A percentile compares a stretch with the other conserved stretches of the same genome.
These are phyloP conservation scores for Heterotis niloticus DNA, from an alignment of 2,113 vertebrate genomes.

Conservation along the genomic window DNA sequence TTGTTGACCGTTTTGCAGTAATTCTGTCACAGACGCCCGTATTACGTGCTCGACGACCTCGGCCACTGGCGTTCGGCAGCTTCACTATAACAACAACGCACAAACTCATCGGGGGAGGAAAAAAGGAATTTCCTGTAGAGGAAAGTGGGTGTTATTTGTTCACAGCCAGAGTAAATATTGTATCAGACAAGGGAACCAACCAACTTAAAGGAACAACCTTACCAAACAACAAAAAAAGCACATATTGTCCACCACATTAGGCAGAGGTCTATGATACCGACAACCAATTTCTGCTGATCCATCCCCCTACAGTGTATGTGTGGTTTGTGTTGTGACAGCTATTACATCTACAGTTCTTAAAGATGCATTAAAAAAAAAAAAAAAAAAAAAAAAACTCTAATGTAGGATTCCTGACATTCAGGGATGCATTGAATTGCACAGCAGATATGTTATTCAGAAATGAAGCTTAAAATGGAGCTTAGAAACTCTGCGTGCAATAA, in stretches of 20 bases:
- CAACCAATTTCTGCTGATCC: not conserved
- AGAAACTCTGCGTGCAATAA: too few relatives aligned
- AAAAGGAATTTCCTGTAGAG: slow-evolving; percentile 44
- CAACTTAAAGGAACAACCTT: slow-evolving; percentile 8
- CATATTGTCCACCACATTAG: not conserved
- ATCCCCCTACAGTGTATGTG: not conserved
- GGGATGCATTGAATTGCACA: not conserved
- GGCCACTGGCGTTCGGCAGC: not conserved
- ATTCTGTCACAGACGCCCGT: slow-evolving; percentile 18
- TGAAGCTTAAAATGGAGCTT: too few relatives aligned
- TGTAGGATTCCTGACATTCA: not conserved
- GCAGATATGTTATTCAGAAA: too few relatives aligned
- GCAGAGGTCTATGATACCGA: not conserved
- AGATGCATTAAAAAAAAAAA: too few relatives aligned
- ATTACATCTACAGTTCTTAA: too few relatives aligned
- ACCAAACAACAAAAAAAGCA: slow-evolving; percentile 7
- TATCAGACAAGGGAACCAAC: slow-evolving; percentile 26
- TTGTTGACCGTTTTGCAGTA: slow-evolving; percentile 19
- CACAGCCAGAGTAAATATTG: slow-evolving; percentile 38
- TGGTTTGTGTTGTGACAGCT: not conserved
- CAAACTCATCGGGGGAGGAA: slow-evolving; percentile 36
- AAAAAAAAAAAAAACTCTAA: not conserved
- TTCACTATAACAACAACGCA: slow-evolving; percentile 30
- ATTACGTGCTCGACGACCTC: slow-evolving; percentile 25
- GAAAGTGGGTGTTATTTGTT: slow-evolving; percentile 40